Percentiles rank a stretch among this genome's conserved stretches.
These are phyloP conservation scores for Serripes groenlandicus DNA, from an alignment of 2,888 invertebrate genomes.

Conservation along the genomic window DNA sequence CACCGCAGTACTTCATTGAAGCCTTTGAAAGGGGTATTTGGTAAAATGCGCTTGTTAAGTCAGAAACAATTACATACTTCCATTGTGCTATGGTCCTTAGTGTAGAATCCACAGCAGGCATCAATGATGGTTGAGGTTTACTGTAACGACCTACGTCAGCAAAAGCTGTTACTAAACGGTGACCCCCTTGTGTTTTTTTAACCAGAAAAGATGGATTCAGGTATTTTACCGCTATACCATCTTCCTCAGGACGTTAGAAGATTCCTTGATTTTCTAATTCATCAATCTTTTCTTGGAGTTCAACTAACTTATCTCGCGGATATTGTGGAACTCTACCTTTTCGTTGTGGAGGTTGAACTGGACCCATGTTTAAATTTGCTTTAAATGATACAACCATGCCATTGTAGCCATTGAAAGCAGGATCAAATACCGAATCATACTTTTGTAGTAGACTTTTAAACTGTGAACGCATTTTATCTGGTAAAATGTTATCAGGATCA, in stretches of 20 bases:
- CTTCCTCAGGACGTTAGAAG: too few relatives aligned
- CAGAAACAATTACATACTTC: constrained; percentile 68
- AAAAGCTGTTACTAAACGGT: constrained; percentile 60
- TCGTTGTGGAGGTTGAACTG: constrained; percentile 66
- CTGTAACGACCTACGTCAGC: constrained; percentile 60
- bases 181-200: constrained; percentile 51
- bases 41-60: constrained; percentile 66
- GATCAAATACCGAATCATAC: too few relatives aligned
- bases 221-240: constrained; percentile 61
- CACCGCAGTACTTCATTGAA: constrained; percentile 72
- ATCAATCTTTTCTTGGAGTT: too few relatives aligned
- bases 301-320: constrained; percentile 50
- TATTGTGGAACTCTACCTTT: constrained; percentile 71
- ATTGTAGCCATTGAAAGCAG: constrained; percentile 61
- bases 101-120: too few relatives aligned
- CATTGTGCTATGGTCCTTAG: constrained; percentile 49
- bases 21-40: constrained; percentile 64
- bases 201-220: constrained; percentile 51
- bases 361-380: constrained; percentile 71
- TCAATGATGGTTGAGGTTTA: too few relatives aligned
- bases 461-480: too few relatives aligned
- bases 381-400: constrained; percentile 64
- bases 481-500: too few relatives aligned
- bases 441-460: too few relatives aligned
- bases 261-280: constrained; percentile 64